Percentiles rank a stretch among this genome's conserved stretches.
phyloP scores from a whole-genome alignment of 1,140 invertebrate genomes.

The Drosophila tristis region DNA sequence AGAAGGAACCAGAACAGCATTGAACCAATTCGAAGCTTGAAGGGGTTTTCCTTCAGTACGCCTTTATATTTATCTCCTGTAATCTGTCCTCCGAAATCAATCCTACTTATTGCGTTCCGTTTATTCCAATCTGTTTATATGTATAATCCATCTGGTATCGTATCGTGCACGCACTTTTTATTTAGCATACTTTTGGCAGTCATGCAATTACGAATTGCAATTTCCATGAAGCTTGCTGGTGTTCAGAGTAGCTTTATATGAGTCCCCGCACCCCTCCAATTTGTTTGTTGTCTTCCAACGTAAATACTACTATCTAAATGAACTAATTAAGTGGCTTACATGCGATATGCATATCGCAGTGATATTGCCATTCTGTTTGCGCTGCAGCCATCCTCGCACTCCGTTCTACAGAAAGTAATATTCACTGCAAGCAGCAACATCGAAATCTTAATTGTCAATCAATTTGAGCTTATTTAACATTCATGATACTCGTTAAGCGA shows the following conservation, averaged over 20 bases:
- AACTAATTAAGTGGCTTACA: slow-evolving; percentile 25
- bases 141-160: too few relatives aligned
- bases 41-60: too few relatives aligned
- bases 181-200: not conserved
- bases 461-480: slow-evolving; percentile 54
- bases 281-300: not conserved
- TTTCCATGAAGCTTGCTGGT: too few relatives aligned
- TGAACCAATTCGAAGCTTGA: too few relatives aligned
- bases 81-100: too few relatives aligned
- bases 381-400: slow-evolving; percentile 2
- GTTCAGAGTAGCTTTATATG: too few relatives aligned
- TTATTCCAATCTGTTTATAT: not conserved
- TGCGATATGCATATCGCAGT: too few relatives aligned
- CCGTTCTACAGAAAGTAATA: not conserved
- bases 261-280: too few relatives aligned
- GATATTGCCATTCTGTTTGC: slow-evolving; percentile 8
- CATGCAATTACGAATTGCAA: not conserved
- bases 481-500: slow-evolving; percentile 32
- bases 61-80: not conserved
- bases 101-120: not conserved
- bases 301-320: slow-evolving; percentile 31
- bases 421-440: not conserved
- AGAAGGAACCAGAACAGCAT: not conserved
- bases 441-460: slow-evolving; percentile 59
- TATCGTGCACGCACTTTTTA: not conserved